Evolutionary conservation across 2,888 invertebrate genomes (phyloP).

Genomic region (Chesias legatella): DNA sequence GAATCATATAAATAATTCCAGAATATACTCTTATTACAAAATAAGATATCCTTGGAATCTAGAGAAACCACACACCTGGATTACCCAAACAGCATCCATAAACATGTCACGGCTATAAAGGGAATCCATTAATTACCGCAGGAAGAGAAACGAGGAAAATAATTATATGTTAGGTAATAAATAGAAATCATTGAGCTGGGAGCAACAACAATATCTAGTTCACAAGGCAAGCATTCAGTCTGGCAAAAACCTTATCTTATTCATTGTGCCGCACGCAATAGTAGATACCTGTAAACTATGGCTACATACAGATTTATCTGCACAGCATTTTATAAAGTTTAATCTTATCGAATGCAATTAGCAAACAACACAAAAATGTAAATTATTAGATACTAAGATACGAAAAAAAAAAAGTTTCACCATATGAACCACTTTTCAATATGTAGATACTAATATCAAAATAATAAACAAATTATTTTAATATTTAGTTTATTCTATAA

Average conservation of each 20-base stretch:
- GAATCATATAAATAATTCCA: no score
- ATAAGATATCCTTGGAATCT: neutral
- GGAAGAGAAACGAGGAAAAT: slow-evolving; percentile 29
- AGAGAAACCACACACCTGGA: slow-evolving; percentile 9
- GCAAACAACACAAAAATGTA: no score
- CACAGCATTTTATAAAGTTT: no score
- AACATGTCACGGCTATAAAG: slow-evolving; percentile 21
- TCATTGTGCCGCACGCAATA: slow-evolving; percentile 7
- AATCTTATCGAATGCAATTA: no score
- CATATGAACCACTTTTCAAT: neutral
- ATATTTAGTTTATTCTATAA: no score
- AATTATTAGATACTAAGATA: neutral
- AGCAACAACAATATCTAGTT: slow-evolving; percentile 24
- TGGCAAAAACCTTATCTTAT: slow-evolving; percentile 8
- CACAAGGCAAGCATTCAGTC: slow-evolving; percentile 14
- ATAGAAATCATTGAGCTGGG: slow-evolving; percentile 20
- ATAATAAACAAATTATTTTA: no score
- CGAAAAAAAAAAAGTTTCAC: neutral
- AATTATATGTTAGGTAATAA: slow-evolving; percentile 21
- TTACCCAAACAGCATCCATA: slow-evolving; percentile 17
- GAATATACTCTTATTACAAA: neutral
- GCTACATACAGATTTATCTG: no score
- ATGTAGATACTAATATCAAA: no score
- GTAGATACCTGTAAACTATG: neutral
- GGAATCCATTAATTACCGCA: slow-evolving; percentile 24